Base-by-base conservation (phyloP, 2,888 invertebrate genomes). In the Balanococcus diminutus region DNA sequence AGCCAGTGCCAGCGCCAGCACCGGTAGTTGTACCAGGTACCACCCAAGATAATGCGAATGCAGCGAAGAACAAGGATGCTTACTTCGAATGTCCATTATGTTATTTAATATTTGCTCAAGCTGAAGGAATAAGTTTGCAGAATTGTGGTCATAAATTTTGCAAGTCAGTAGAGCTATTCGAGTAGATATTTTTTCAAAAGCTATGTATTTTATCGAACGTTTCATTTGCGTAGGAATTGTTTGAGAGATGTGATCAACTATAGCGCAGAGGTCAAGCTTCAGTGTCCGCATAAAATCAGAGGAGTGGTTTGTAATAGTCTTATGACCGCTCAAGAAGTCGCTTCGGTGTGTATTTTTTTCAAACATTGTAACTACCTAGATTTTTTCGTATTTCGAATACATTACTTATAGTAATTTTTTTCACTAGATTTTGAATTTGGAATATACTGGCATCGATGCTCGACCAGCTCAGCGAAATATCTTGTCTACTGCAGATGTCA, bases 121-220 rank as follows among this genome's bases (percentile, higher is more conserved):
- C 92, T 2, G 92, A 93, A 84, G 97, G 97, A 0, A 94, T 94
- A 4, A 93, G 95, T 9, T 91, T 97, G 31, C 91, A 96, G 81
- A 96, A 97, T 89, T 97, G 97, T 90, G 92, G 96, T 56, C 97
- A 97, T 90, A 92, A 93, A 87, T 97, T 97, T 90, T 97, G 97
- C 91, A 94, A 92, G 92, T 92, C 88, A 89, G 89, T n/a, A n/a
- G n/a, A n/a, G n/a, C n/a, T n/a, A n/a, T n/a, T n/a, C n/a, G n/a
- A n/a, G n/a, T n/a, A n/a, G n/a, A n/a, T 82, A 67, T 39, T 56
- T n/a, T 46, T n/a, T n/a, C n/a, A 14, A 1, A n/a, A n/a, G n/a
- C n/a, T 46, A 4, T 46, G n/a, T 42, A 46, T 6, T 46, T n/a
- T 16, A 46, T n/a, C 39, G 31, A 36, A 31, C 67, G 56, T 28